Conservation (phyloP, 2,888 invertebrate species). For the Rhingia rostrata region DNA sequence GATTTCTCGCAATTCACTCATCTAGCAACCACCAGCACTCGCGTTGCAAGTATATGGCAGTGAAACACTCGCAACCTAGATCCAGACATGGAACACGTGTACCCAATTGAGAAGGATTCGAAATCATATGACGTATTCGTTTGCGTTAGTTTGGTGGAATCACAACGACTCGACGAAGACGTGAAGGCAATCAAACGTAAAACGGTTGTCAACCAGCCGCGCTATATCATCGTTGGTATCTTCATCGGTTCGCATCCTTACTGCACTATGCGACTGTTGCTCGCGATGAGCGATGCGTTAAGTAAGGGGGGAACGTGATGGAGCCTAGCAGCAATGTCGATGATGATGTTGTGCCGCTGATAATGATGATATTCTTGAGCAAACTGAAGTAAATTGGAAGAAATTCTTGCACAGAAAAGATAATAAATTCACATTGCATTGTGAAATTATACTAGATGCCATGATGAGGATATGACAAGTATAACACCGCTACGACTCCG, state of each 20-base stretch:
- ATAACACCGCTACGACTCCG: constrained; percentile 6
- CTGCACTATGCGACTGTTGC: constrained; percentile 47
- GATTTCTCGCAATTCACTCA: constrained; percentile 36
- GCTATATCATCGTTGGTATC: neutral
- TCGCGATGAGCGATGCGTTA: constrained; percentile 1
- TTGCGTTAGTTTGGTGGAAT: constrained; percentile 33
- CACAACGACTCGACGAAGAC: constrained; percentile 43
- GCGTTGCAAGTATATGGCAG: constrained; percentile 36
- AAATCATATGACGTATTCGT: constrained; percentile 56
- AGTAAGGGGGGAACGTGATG: neutral
- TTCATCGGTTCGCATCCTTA: constrained; percentile 3
- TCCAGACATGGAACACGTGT: constrained; percentile 39
- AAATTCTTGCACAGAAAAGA: constrained; percentile 62
- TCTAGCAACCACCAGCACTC: neutral
- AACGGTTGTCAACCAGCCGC: constrained; percentile 55
- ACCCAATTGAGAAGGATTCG: constrained; percentile 45
- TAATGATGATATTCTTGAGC: constrained; percentile 66
- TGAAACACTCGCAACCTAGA: constrained; percentile 44
- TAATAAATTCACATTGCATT: constrained; percentile 69
- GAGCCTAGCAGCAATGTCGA: constrained; percentile 16
- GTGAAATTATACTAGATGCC: neutral
- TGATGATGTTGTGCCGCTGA: constrained; percentile 55
- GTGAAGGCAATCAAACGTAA: constrained; percentile 63
- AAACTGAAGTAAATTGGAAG: constrained; percentile 73
- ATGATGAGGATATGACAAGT: too few species aligned